phyloP scores from a whole-genome alignment of 2,113 vertebrate species.

The Stercorarius parasiticus region DNA sequence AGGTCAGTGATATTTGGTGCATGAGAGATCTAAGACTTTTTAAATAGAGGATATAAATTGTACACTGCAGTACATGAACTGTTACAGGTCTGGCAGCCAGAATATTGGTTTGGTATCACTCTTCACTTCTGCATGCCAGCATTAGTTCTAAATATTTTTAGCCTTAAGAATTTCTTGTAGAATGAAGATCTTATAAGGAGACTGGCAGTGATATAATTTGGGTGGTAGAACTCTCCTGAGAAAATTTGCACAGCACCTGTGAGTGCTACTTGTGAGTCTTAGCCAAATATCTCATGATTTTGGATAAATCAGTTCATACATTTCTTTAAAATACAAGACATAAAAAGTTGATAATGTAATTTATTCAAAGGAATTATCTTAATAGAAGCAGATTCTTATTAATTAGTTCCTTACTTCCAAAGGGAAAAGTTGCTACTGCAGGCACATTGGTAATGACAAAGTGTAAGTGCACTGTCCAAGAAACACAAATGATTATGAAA shows the following conservation, averaged over 20 bases:
- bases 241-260: background rate
- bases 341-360: background rate
- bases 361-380: background rate
- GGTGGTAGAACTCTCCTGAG: background rate
- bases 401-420: slow-evolving; percentile 42
- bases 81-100: background rate
- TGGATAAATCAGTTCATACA: background rate
- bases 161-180: background rate
- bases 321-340: background rate
- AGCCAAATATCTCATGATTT: background rate
- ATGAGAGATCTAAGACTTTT: background rate
- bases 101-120: background rate
- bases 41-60: background rate
- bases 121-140: background rate
- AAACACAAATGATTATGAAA: slow-evolving; percentile 66
- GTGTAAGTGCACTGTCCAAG: slow-evolving; percentile 34
- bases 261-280: background rate
- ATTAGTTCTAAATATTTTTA: background rate
- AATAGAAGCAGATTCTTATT: slow-evolving; percentile 24
- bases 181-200: background rate
- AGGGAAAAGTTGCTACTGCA: slow-evolving; percentile 39
- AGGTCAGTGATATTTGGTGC: background rate
- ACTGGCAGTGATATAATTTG: background rate
- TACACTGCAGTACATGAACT: background rate
- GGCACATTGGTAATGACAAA: slow-evolving; percentile 29